Conservation (phyloP, 2,888 invertebrate genomes). For the Torymus auratus region DNA sequence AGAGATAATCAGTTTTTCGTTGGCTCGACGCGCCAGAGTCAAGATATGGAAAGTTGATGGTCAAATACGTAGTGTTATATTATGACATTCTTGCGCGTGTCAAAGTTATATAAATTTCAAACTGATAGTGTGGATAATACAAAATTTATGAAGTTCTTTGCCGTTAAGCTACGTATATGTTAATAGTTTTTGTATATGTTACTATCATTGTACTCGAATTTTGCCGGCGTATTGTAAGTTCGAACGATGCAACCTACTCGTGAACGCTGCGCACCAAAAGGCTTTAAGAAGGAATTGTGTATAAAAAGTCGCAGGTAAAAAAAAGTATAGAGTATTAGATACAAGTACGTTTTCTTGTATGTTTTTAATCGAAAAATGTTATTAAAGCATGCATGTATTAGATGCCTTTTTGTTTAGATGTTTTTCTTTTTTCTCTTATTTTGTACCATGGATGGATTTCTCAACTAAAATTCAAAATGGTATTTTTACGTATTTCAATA, state of each 20-base stretch:
- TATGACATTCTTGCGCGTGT: neutral
- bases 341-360: no score
- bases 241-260: no score
- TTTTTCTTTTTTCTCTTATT: no score
- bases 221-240: no score
- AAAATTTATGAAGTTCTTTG: conserved; percentile 13
- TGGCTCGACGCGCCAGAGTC: neutral
- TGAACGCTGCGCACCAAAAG: neutral
- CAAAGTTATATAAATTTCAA: neutral
- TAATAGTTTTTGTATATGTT: conserved; percentile 12
- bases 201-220: neutral
- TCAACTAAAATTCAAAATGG: no score
- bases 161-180: neutral
- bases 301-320: no score
- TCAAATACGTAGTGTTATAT: neutral
- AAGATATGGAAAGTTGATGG: neutral
- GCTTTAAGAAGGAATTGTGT: neutral
- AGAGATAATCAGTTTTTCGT: neutral
- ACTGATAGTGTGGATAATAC: neutral
- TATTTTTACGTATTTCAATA: no score
- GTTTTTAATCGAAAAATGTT: no score
- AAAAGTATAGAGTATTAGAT: no score
- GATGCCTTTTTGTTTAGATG: no score
- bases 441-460: no score
- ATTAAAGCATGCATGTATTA: no score